Conservation (phyloP, 2,113 vertebrate genomes). For the Meleagris gallopavo region DNA sequence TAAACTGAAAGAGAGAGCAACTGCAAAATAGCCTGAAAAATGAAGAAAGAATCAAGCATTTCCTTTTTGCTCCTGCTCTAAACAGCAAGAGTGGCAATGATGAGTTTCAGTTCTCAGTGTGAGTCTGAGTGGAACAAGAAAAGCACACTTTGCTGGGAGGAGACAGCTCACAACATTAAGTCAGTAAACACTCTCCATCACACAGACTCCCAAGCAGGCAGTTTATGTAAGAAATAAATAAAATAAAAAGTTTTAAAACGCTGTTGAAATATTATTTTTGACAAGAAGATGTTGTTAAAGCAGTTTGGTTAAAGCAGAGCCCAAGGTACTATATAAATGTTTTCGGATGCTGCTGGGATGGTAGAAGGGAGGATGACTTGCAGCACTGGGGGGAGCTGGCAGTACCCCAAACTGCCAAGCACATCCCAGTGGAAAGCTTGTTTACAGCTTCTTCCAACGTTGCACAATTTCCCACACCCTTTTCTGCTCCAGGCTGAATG, state of each 20-base stretch:
- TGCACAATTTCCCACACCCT: not conserved
- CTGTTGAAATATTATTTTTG: not conserved
- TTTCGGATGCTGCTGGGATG: not conserved
- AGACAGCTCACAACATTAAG: not conserved
- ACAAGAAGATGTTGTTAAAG: not conserved
- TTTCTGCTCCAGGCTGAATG: not conserved
- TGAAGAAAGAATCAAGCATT: rapidly evolving
- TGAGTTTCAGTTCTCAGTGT: not conserved
- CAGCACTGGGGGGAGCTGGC: constrained; percentile 6
- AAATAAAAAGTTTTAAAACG: not conserved
- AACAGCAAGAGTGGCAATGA: not conserved
- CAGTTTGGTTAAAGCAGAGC: not conserved
- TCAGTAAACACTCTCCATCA: not conserved
- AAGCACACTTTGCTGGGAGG: not conserved
- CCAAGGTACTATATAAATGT: not conserved
- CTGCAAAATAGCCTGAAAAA: not conserved
- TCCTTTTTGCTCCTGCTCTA: not conserved
- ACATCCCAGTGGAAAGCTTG: constrained; percentile 1
- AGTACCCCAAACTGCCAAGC: not conserved
- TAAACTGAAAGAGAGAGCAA: not conserved
- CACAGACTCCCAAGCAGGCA: not conserved
- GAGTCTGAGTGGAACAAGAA: not conserved
- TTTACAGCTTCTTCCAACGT: not conserved
- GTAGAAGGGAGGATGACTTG: not conserved
- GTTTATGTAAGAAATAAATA: not conserved